These are phyloP conservation scores for Spinus olivaceus DNA, from an alignment of 2,797 vertebrate species.

Conservation along the genomic window DNA sequence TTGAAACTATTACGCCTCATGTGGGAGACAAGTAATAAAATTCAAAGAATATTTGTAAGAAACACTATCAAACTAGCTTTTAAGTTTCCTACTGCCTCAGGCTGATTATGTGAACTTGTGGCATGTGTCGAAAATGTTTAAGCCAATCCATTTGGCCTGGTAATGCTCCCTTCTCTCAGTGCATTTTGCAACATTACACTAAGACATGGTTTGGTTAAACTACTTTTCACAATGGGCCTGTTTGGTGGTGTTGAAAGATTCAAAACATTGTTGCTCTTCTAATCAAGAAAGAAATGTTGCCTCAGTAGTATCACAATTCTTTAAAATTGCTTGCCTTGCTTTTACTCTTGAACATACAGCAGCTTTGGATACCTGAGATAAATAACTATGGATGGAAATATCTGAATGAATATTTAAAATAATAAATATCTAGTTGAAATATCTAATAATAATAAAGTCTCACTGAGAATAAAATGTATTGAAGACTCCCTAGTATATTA, in stretches of 20 bases:
- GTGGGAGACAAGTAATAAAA: conserved; percentile 81
- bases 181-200: not conserved
- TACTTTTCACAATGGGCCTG: not conserved
- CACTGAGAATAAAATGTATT: not conserved
- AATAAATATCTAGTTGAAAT: not conserved
- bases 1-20: conserved; percentile 81
- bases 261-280: not conserved
- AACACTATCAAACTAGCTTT: conserved; percentile 73
- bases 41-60: conserved; percentile 81
- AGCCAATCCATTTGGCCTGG: conserved; percentile 60
- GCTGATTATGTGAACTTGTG: conserved; percentile 76
- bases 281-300: not conserved
- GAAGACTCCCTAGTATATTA: not conserved
- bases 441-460: not conserved
- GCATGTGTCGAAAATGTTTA: conserved; percentile 72
- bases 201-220: conserved; percentile 29
- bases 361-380: not conserved
- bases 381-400: not conserved
- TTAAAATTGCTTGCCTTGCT: not conserved
- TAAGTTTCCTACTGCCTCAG: conserved; percentile 75
- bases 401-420: not conserved
- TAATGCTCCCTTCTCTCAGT: conserved; percentile 9
- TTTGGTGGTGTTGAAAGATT: not conserved
- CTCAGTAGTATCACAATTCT: not conserved
- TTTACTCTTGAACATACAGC: not conserved